Base-by-base conservation (phyloP, 2,797 vertebrate species). In the Oceanodroma leucorhoa region DNA sequence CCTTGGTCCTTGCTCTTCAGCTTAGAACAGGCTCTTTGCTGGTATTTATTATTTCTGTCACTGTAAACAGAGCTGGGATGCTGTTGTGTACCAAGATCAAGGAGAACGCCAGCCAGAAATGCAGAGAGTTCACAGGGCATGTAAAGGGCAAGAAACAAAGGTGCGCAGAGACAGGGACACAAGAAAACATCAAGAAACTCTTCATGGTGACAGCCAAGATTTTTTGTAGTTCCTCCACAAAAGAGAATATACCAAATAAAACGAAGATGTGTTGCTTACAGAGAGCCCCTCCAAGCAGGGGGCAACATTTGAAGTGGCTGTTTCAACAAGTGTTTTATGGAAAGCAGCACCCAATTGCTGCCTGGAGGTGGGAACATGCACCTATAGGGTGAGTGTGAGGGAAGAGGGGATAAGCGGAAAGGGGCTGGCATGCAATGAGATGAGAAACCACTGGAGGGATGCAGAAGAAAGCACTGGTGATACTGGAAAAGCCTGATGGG, bases 331-430 rank as follows among this genome's bases (percentile, higher is more conserved):
- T 30, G 10, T 32, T 57, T 71, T 51, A 48, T 11, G n/a, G 51
- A 70, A 86, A 93, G 41, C 23, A 58, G 23, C 15, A 78, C 11
- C 16, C 4, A 65, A 0, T 18, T 91, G 60, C 50, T 78, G 40
- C 11, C 18, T 34, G 66, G 30, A 53, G 8, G 19, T 82, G 36
- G 26, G 36, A 87, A 76, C 36, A 41, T 54, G 41, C 5, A 66
- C 30, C 6, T 76, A 7, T 3, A 38, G 14, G 6, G 10, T 41
- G 15, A 81, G 29, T 0, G 1, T 50, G 40, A 69, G 14, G 17
- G 36, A 62, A 60, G 26, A 78, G 11, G 6, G 20, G 15, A 11
- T 77, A 60, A 55, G 12, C 29, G 32, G 45, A 30, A 70, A 10
- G 17, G 5, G 10, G 6, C 16, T 78, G 57, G 43, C 0, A 2